Percentiles rank a stretch among this genome's conserved stretches.
Conservation (phyloP, 2,113 vertebrate species). For the Plestiodon gilberti region DNA sequence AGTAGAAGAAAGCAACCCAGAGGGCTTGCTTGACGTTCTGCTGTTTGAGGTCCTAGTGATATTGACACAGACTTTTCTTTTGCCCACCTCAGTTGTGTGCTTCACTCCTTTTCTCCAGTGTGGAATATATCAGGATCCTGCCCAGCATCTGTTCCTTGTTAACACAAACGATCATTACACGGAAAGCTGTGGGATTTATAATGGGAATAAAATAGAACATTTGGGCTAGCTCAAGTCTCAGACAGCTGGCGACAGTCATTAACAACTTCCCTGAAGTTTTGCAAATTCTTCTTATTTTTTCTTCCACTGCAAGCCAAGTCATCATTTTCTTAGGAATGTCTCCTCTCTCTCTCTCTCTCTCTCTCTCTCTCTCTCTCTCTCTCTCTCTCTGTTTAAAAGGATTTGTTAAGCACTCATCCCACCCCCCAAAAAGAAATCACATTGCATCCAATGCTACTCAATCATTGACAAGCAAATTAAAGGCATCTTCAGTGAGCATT, state of each 20-base stretch:
- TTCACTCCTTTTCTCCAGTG: accelerated
- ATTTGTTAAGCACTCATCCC: not conserved
- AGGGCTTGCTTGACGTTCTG: no score
- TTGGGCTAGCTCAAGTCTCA: not conserved
- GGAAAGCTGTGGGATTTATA: not conserved
- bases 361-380: no score
- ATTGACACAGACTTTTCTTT: not conserved
- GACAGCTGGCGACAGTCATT: not conserved
- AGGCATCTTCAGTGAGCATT: not conserved
- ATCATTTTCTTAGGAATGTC: slow-evolving; percentile 1
- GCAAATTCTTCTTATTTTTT: not conserved
- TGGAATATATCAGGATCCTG: not conserved
- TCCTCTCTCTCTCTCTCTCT: no score
- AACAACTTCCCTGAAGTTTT: not conserved
- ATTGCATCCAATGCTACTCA: not conserved
- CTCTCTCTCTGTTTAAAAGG: not conserved
- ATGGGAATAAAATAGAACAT: accelerated
- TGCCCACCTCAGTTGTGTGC: accelerated
- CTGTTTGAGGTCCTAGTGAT: no score
- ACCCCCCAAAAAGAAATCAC: not conserved
- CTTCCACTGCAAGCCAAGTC: not conserved
- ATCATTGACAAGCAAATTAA: not conserved
- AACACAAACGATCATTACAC: not conserved
- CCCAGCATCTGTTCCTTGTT: not conserved
- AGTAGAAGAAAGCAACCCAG: no score